Conservation (phyloP, 2,888 invertebrate species). For the Cremastobaeus sp. region DNA sequence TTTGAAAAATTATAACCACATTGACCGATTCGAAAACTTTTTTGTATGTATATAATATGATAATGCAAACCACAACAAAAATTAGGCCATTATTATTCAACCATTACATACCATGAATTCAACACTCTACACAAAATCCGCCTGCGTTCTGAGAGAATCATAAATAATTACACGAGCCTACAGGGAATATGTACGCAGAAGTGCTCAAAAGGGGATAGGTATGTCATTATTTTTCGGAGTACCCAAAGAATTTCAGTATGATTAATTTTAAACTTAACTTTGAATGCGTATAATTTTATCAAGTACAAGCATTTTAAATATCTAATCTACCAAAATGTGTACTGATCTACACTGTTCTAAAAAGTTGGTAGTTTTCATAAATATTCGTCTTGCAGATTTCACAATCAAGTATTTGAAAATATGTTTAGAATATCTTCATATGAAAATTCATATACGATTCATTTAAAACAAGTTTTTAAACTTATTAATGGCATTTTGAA, state of each 20-base stretch:
- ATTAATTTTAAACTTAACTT: slow-evolving; percentile 61
- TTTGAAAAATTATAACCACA: too few relatives aligned
- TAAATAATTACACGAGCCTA: slow-evolving; percentile 75
- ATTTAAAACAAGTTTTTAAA: too few relatives aligned
- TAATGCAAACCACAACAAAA: slow-evolving; percentile 19
- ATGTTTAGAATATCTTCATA: too few relatives aligned
- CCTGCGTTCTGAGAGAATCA: slow-evolving; percentile 76
- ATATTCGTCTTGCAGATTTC: too few relatives aligned
- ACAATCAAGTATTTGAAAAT: too few relatives aligned
- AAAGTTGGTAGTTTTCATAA: too few relatives aligned
- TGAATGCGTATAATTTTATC: too few relatives aligned
- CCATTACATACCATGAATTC: slow-evolving; percentile 69
- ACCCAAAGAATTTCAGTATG: slow-evolving; percentile 56
- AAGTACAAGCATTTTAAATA: slow-evolving; percentile 44
- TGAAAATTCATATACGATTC: too few relatives aligned
- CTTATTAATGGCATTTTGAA: too few relatives aligned
- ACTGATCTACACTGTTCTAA: too few relatives aligned
- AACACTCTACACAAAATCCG: slow-evolving; percentile 72
- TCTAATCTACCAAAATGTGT: slow-evolving; percentile 7
- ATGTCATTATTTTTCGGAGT: slow-evolving; percentile 54
- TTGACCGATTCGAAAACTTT: too few relatives aligned
- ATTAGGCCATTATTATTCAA: slow-evolving; percentile 45
- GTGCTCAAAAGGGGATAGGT: slow-evolving; percentile 51
- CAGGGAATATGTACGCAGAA: slow-evolving; percentile 62
- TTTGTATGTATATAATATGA: too few relatives aligned